Conservation (phyloP, 2,797 vertebrate species). For the Smutsia gigantea region DNA sequence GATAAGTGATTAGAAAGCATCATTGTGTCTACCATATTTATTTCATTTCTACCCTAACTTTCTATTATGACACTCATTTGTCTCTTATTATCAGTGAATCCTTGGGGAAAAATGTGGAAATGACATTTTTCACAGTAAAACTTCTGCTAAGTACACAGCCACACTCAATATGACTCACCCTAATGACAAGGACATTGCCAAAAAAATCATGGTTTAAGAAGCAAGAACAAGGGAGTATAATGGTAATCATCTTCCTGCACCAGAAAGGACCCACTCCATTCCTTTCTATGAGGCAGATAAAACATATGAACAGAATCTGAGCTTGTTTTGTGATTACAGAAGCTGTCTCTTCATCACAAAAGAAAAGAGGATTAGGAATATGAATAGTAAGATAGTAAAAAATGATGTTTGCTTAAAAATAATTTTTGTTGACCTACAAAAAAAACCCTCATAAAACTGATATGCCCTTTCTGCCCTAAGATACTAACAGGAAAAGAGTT, state of each 20-base stretch:
- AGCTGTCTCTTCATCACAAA: background rate
- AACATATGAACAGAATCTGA: background rate
- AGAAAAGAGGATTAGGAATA: background rate
- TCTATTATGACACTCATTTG: background rate
- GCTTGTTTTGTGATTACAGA: background rate
- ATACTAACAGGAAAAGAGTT: slow-evolving; percentile 30
- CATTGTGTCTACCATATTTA: background rate
- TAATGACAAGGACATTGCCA: background rate
- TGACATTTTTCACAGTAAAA: background rate
- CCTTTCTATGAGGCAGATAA: background rate
- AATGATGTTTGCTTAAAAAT: background rate
- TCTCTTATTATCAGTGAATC: background rate
- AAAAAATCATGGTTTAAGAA: background rate
- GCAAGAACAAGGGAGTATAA: background rate
- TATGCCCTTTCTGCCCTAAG: background rate
- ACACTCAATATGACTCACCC: background rate
- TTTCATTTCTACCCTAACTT: background rate
- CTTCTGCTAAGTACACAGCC: background rate
- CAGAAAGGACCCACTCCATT: background rate
- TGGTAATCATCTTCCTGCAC: background rate
- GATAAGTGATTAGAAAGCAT: background rate
- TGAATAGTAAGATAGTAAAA: background rate
- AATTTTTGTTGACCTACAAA: background rate
- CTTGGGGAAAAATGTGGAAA: background rate
- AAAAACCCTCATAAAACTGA: background rate